A percentile compares a stretch with the other conserved stretches of the same genome.
Conservation (phyloP, 2,888 invertebrate genomes). For the Tenthredo amoena region DNA sequence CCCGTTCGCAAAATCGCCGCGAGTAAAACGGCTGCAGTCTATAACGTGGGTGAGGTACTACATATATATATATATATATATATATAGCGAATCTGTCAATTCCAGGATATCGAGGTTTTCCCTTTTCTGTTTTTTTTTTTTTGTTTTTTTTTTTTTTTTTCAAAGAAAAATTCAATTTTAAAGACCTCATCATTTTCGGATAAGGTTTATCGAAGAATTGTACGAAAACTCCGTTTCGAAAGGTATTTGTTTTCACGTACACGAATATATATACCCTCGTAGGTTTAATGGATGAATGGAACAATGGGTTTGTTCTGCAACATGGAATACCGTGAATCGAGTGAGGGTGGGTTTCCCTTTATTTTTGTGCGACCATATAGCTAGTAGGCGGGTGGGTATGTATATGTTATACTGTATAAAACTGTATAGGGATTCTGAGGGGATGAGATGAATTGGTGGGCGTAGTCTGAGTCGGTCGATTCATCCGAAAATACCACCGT, state of each 20-base stretch:
- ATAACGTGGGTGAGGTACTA: neutral
- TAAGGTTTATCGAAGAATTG: neutral
- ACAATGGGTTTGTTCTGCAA: conserved; percentile 37
- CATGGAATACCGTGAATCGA: conserved; percentile 50
- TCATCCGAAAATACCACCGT: neutral
- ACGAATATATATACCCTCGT: neutral
- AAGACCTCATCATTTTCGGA: no score
- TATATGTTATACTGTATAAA: conserved; percentile 32
- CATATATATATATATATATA: no score
- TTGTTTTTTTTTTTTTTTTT: no score
- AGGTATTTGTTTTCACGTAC: neutral
- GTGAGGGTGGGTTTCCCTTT: conserved; percentile 52
- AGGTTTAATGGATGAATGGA: conserved; percentile 11
- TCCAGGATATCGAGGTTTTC: neutral
- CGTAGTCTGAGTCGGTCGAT: conserved; percentile 50
- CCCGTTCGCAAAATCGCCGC: neutral
- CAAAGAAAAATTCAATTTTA: no score
- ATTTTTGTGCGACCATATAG: conserved; percentile 49
- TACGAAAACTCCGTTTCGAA: neutral
- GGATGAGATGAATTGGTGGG: conserved; percentile 59
- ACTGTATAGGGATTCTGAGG: conserved; percentile 55
- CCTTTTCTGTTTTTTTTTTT: no score
- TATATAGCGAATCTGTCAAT: neutral
- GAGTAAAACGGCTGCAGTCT: neutral
- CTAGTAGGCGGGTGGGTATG: neutral